Percentiles rank a stretch among this genome's conserved stretches.
These are phyloP conservation scores for Philonicus albiceps DNA, from an alignment of 2,888 invertebrate species.

Conservation along the genomic window DNA sequence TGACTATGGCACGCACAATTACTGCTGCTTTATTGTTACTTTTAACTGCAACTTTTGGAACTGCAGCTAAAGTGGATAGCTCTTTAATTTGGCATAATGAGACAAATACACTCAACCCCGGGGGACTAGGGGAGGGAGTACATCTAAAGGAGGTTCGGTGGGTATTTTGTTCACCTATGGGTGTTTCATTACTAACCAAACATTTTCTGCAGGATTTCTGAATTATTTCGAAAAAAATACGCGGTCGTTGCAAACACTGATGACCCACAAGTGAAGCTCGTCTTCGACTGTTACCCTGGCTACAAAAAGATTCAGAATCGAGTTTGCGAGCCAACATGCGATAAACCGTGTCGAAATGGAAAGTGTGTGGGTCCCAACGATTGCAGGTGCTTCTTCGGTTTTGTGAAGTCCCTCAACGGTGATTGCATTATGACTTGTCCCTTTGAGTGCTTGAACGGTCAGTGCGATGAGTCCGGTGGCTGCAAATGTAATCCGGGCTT, in stretches of 20 bases:
- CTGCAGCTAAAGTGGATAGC: not conserved
- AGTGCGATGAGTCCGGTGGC: constrained; percentile 68
- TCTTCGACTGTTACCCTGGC: constrained; percentile 76
- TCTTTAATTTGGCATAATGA: not conserved
- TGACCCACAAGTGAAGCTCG: constrained; percentile 69
- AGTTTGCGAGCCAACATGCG: constrained; percentile 57
- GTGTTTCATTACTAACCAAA: not conserved
- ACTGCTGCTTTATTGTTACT: not conserved
- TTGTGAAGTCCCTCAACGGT: constrained; percentile 57
- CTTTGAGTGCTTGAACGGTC: constrained; percentile 68
- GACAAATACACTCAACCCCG: not conserved
- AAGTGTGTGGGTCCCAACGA: constrained; percentile 59
- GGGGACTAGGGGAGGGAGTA: not conserved
- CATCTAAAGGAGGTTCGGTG: not conserved
- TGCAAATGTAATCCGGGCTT: constrained; percentile 74
- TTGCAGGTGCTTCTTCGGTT: constrained; percentile 62
- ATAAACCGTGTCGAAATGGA: constrained; percentile 59
- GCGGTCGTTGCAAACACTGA: constrained; percentile 60
- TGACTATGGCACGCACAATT: not conserved
- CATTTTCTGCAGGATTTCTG: not conserved
- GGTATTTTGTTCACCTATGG: not conserved
- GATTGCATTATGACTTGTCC: constrained; percentile 61
- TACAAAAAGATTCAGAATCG: constrained; percentile 62
- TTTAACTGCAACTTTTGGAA: not conserved
- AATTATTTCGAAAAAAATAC: not conserved